These are phyloP conservation scores for Phocides pigmalion DNA, from an alignment of 1,140 invertebrate genomes.

Conservation along the genomic window DNA sequence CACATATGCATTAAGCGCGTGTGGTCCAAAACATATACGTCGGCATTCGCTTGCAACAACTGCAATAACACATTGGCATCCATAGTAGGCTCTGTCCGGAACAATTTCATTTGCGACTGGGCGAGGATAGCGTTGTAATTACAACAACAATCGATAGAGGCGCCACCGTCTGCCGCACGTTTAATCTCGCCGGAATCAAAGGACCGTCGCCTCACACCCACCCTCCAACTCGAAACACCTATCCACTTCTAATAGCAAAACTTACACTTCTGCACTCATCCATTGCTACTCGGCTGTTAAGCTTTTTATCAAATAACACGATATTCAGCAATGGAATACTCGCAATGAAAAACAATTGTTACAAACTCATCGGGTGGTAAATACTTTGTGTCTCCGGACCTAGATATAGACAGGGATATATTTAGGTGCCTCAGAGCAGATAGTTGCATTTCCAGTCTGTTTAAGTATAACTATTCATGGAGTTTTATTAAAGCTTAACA, in stretches of 20 bases:
- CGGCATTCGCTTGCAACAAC: conserved; percentile 49
- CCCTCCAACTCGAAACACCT: conserved; percentile 59
- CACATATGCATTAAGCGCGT: conserved; percentile 36
- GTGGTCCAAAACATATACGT: conserved; percentile 46
- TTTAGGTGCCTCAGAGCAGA: conserved; percentile 75
- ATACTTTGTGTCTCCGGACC: conserved; percentile 76
- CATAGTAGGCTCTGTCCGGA: conserved; percentile 77
- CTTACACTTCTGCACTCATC: conserved; percentile 31
- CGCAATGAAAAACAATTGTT: conserved; percentile 48
- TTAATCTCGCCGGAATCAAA: conserved; percentile 83
- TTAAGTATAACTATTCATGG: conserved; percentile 73
- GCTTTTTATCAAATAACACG: neutral
- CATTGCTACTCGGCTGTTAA: conserved; percentile 42
- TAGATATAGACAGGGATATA: conserved; percentile 72
- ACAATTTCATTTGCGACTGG: conserved; percentile 83
- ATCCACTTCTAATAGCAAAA: conserved; percentile 43
- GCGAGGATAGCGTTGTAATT: conserved; percentile 82
- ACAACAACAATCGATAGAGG: conserved; percentile 83
- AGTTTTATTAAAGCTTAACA: conserved; percentile 78
- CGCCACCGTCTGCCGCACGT: conserved; percentile 83
- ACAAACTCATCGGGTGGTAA: conserved; percentile 60
- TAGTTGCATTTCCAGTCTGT: conserved; percentile 79
- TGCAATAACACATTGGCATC: conserved; percentile 73
- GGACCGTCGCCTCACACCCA: conserved; percentile 79
- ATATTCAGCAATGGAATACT: conserved; percentile 49